Evolutionary conservation across 2,113 vertebrate species (phyloP), one percentile per base, ranked within the genome.

Genomic region (Cheilinus undulatus): DNA sequence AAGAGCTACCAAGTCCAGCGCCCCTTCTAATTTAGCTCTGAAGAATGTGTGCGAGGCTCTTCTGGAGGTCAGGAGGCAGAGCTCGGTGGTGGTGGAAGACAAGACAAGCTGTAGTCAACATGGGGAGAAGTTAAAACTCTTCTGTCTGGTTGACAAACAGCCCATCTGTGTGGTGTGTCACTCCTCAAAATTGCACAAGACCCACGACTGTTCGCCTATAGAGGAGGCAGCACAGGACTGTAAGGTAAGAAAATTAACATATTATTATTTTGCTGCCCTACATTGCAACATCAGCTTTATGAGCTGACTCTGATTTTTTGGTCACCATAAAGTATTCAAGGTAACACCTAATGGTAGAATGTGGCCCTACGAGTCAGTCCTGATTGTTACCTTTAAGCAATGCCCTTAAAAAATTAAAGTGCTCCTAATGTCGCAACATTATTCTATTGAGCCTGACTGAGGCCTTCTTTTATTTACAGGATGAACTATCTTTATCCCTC

Each of bases 131-230:
- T 23, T 92, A n/a, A 93, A 94, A 27, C 89, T 93, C 14, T 94
- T 93, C 81, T 94, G 93, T 36, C 23, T 89, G 57, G 75, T 78
- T 2, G 93, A 94, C 70, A 86, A 88, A 51, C 80, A 90, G 81
- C 89, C 92, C 10, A 91, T 94, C 67, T 94, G 93, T 23, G 86
- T 93, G 26, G 89, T 92, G 66, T 94, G 93, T 52, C 92, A 92
- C 26, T 56, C 78, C 0, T 93, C 92, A 2, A 93, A 85, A 80
- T 73, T 78, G 19, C 93, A 94, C 85, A 92, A 89, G 60, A 75
- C 27, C 49, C 93, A 94, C 1, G 56, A 88, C 7, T 93, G 91
- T 56, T 85, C 72, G 2, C 91, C 93, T 0, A 34, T 87, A 10
- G 91, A 88, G 6, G 91, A 93, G 81, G 93, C 91, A 3, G 67